phyloP scores from a whole-genome alignment of 2,797 vertebrate species.

The Chiroxiphia lanceolata region DNA sequence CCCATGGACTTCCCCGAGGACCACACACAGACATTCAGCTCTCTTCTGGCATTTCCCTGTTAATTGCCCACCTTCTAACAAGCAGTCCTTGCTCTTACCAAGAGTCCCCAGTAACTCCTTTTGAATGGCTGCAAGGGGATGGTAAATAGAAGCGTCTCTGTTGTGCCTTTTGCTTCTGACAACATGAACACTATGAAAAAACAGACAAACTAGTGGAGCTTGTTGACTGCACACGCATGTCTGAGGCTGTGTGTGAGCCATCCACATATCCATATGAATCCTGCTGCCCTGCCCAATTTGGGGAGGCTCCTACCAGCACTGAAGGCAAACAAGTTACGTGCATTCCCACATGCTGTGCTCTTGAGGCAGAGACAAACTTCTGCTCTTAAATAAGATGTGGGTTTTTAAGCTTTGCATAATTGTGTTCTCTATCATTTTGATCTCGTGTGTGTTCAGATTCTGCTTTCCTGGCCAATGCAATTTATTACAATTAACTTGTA shows the following conservation, averaged over 20 bases:
- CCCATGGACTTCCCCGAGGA: constrained; percentile 33
- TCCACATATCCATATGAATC: background rate
- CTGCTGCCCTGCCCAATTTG: background rate
- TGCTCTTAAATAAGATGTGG: background rate
- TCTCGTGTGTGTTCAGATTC: background rate
- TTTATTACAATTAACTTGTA: constrained; percentile 6
- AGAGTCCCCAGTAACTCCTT: background rate
- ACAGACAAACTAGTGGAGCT: background rate
- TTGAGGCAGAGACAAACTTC: background rate
- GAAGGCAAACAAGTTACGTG: background rate
- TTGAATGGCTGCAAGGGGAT: background rate
- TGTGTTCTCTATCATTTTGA: background rate
- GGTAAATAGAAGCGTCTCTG: background rate
- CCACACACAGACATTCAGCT: constrained; percentile 48
- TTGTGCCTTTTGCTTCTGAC: constrained; percentile 34
- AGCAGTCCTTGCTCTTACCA: background rate
- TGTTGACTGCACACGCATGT: background rate
- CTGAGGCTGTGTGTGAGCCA: background rate
- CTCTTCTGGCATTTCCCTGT: background rate
- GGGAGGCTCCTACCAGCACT: background rate
- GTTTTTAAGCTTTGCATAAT: background rate
- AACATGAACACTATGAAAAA: background rate
- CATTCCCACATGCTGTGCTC: background rate
- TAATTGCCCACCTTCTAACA: constrained; percentile 48
- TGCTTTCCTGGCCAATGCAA: background rate